phyloP scores from a whole-genome alignment of 2,888 invertebrate genomes.

The Macrophya alboannulata region DNA sequence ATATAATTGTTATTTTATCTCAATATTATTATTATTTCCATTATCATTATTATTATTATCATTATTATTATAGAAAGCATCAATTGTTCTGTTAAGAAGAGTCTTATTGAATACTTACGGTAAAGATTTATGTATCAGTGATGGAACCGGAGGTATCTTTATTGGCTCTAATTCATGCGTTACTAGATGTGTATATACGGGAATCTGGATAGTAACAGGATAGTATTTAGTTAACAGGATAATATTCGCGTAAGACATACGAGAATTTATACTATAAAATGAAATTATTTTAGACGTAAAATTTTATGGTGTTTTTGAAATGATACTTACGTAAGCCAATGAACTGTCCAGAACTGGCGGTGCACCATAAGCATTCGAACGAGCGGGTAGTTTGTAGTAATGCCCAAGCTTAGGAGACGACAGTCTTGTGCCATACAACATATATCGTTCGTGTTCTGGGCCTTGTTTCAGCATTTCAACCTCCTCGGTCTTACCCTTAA shows the following conservation, averaged over 20 bases:
- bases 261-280: constrained; percentile 14
- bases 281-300: background rate
- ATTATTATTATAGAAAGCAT: background rate
- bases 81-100: background rate
- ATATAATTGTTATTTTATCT: constrained; percentile 13
- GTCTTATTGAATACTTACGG: constrained; percentile 31
- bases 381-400: constrained; percentile 82
- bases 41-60: too few species aligned
- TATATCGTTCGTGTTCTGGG: constrained; percentile 61
- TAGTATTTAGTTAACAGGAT: constrained; percentile 46
- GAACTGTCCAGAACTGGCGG: constrained; percentile 84
- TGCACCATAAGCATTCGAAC: constrained; percentile 80
- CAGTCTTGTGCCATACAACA: constrained; percentile 82
- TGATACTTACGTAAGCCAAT: constrained; percentile 81
- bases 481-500: constrained; percentile 79
- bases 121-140: constrained; percentile 57
- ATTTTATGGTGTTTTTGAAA: background rate
- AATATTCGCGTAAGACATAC: constrained; percentile 15
- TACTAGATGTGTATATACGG: constrained; percentile 86
- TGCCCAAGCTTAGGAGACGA: constrained; percentile 83
- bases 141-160: constrained; percentile 82
- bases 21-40: background rate
- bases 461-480: constrained; percentile 79
- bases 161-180: constrained; percentile 83
- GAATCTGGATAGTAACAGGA: constrained; percentile 81